Evolutionary conservation across 2,888 invertebrate species (phyloP), one percentile per base, ranked within the genome.

Genomic region (Tineola bisselliella): DNA sequence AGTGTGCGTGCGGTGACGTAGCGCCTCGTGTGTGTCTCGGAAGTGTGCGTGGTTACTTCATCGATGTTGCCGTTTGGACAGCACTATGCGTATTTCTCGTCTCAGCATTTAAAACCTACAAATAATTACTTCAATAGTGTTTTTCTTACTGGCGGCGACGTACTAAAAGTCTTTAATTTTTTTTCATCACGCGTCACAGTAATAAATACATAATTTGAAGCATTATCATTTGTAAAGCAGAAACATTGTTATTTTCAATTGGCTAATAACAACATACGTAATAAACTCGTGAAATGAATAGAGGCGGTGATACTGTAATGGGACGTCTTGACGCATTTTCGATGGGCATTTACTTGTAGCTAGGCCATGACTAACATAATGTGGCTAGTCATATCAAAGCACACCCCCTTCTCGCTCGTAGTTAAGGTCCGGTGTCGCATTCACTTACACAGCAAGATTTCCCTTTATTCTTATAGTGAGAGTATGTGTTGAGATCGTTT

Each of bases 91-190:
- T 71, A 74, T 71, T 72, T 71, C 70, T 73, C 69, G 73, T 83
- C 84, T 84, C 80, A 74, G 86, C 86, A 87, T 87, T 87, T 87
- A 86, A 48, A 48, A 48, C 10, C n/a, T n/a, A n/a, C n/a, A n/a
- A n/a, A 13, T n/a, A 48, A 48, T 6, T 6, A 25, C 25, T 25
- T 25, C 38, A 38, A 38, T 38, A 12, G 10, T 38, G 38, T 38
- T 38, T 38, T 38, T 38, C 38, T 38, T 38, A 38, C 38, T 38
- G 38, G 38, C 38, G 38, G 25, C 38, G 38, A 38, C 38, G n/a
- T n/a, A 38, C 38, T 38, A 10, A 38, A 38, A 38, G 38, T 38
- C n/a, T 38, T 38, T 5, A 31, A 31, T 31, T 10, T 38, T n/a
- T n/a, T 38, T n/a, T 12, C 5, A 38, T 10, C 38, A 10, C 3